Evolutionary conservation across 2,113 vertebrate species (phyloP).

Genomic region (Micronycteris hirsuta): DNA sequence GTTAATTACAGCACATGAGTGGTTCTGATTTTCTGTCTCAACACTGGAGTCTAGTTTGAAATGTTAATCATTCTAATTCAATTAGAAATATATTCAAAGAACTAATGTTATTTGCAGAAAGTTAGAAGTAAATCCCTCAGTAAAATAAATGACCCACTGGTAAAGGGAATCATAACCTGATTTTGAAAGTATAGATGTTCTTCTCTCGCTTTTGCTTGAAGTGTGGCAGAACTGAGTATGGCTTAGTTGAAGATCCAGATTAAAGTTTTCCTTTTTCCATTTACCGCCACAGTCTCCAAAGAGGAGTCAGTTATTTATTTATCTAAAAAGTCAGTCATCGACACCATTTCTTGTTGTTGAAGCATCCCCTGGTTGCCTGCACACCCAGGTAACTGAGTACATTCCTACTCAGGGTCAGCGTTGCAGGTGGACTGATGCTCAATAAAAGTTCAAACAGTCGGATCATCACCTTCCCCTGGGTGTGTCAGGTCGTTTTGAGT

Average conservation of each 20-base stretch:
- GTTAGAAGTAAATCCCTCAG: slow-evolving; percentile 19
- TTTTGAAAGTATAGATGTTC: background rate
- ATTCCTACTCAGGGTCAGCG: background rate
- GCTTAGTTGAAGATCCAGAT: background rate
- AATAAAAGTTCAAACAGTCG: background rate
- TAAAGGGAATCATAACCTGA: slow-evolving; percentile 1
- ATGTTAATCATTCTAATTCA: slow-evolving; percentile 51
- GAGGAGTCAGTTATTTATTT: background rate
- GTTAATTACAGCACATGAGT: background rate
- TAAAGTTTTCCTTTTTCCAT: background rate
- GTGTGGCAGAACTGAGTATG: background rate
- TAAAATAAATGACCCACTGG: background rate
- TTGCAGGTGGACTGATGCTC: background rate
- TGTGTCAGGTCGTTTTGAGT: background rate
- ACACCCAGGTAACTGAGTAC: background rate
- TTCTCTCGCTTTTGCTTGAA: background rate
- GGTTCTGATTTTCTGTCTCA: slow-evolving; percentile 35
- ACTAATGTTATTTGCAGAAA: slow-evolving; percentile 41
- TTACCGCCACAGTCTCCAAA: background rate
- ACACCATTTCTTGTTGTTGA: background rate
- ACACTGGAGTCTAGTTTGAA: background rate
- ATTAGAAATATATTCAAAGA: slow-evolving; percentile 46
- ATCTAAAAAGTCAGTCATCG: background rate
- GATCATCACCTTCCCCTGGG: background rate
- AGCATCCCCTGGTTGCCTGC: background rate